phyloP scores from a whole-genome alignment of 2,888 invertebrate species.

The Sphinx pinastri region DNA sequence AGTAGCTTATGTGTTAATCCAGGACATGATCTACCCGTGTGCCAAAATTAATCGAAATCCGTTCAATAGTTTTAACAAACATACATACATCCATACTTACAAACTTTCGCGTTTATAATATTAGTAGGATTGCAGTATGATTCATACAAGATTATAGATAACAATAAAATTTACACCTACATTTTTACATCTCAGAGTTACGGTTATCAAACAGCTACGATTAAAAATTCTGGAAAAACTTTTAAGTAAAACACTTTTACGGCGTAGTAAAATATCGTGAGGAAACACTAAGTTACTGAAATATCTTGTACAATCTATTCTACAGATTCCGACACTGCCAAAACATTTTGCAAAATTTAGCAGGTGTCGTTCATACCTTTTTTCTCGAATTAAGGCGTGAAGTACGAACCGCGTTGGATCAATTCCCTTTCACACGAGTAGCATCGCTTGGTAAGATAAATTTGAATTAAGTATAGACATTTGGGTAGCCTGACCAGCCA shows the following conservation, averaged over 20 bases:
- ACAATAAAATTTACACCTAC: not conserved
- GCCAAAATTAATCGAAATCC: too few relatives aligned
- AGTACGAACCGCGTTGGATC: not conserved
- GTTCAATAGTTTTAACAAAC: too few relatives aligned
- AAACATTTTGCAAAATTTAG: not conserved
- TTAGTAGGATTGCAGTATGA: too few relatives aligned
- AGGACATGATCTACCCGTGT: too few relatives aligned
- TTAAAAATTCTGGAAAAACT: not conserved
- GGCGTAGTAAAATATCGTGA: not conserved
- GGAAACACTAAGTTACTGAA: conserved; percentile 4
- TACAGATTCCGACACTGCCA: conserved; percentile 15
- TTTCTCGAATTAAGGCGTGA: not conserved
- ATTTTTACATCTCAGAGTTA: not conserved
- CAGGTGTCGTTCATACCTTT: not conserved
- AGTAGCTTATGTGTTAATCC: too few relatives aligned
- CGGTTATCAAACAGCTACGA: not conserved
- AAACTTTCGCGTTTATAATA: too few relatives aligned
- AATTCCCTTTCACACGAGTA: not conserved
- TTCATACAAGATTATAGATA: too few relatives aligned
- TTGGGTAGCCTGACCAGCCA: too few relatives aligned
- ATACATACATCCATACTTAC: too few relatives aligned
- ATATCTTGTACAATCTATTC: conserved; percentile 13
- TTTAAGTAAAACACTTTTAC: not conserved
- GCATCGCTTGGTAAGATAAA: too few relatives aligned
- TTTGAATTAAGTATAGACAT: too few relatives aligned